Percentiles rank a stretch among this genome's conserved stretches.
Evolutionary conservation across 2,113 vertebrate species (phyloP).

Genomic region (Miniopterus natalensis): DNA sequence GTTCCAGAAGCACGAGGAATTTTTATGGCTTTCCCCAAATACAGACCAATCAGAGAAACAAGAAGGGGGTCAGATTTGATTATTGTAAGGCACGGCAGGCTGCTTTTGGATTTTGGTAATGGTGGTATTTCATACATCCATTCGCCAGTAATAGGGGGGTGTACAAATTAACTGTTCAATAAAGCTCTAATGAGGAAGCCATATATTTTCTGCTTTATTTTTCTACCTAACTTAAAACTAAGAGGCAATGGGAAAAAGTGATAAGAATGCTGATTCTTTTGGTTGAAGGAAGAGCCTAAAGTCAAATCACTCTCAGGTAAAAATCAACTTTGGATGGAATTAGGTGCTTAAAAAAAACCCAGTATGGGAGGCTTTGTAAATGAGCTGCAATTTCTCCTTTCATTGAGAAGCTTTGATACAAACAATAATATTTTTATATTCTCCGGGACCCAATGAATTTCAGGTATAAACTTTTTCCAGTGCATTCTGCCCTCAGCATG

Average conservation of each 20-base stretch:
- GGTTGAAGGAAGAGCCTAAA: neutral
- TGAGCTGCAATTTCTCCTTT: constrained; percentile 43
- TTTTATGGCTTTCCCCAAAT: constrained; percentile 57
- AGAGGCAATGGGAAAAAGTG: neutral
- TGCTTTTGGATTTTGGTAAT: constrained; percentile 64
- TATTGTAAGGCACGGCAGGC: constrained; percentile 56
- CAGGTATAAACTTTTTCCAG: constrained; percentile 12
- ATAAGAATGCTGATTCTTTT: constrained; percentile 25
- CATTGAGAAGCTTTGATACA: constrained; percentile 34
- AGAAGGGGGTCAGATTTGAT: constrained; percentile 64
- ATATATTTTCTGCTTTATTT: constrained; percentile 56
- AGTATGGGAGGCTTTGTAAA: neutral
- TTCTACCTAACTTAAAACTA: constrained; percentile 53
- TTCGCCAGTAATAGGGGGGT: neutral
- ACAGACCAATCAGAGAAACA: constrained; percentile 73
- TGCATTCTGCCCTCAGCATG: constrained; percentile 3
- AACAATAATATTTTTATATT: constrained; percentile 63
- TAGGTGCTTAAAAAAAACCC: neutral
- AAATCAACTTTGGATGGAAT: constrained; percentile 55
- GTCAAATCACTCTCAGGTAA: constrained; percentile 23
- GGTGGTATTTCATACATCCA: neutral
- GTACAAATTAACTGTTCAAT: constrained; percentile 60
- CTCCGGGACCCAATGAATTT: constrained; percentile 41
- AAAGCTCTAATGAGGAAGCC: constrained; percentile 36
- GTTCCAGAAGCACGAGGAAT: constrained; percentile 49